A percentile compares a stretch with the other conserved stretches of the same genome.
Evolutionary conservation across 2,113 vertebrate genomes (phyloP).

Genomic region (Pachyramphus minor): DNA sequence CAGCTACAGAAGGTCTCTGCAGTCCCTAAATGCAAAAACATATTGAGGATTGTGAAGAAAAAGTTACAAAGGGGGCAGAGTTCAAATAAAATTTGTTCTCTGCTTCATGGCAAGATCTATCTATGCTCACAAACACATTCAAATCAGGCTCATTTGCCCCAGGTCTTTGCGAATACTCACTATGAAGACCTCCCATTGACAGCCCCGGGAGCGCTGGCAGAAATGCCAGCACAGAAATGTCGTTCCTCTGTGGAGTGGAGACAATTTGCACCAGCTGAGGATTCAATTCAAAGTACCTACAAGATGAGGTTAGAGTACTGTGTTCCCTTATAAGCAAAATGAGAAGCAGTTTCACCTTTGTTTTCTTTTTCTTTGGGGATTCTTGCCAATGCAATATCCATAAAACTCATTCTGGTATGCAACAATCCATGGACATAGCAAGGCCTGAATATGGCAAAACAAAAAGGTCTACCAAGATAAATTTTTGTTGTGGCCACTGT

Average conservation of each 20-base stretch:
- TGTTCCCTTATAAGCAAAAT: not conserved
- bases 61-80: constrained; percentile 49
- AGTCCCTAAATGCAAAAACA: constrained; percentile 65
- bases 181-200: not conserved
- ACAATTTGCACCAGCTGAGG: not conserved
- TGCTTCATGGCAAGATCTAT: not conserved
- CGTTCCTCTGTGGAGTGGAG: fast-evolving
- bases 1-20: constrained; percentile 54
- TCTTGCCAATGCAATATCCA: not conserved
- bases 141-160: not conserved
- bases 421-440: not conserved
- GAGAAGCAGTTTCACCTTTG: not conserved
- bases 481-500: not conserved
- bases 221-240: not conserved
- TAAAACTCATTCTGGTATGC: not conserved
- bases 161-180: not conserved
- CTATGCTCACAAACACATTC: not conserved
- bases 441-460: not conserved
- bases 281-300: not conserved
- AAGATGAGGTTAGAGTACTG: not conserved
- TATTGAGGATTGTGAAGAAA: constrained; percentile 57
- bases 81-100: constrained; percentile 53
- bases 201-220: not conserved
- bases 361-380: not conserved
- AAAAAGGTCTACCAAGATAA: not conserved